A percentile compares a stretch with the other conserved stretches of the same genome.
These are phyloP conservation scores for Callopanchax toddi DNA, from an alignment of 2,113 vertebrate genomes.

Conservation along the genomic window DNA sequence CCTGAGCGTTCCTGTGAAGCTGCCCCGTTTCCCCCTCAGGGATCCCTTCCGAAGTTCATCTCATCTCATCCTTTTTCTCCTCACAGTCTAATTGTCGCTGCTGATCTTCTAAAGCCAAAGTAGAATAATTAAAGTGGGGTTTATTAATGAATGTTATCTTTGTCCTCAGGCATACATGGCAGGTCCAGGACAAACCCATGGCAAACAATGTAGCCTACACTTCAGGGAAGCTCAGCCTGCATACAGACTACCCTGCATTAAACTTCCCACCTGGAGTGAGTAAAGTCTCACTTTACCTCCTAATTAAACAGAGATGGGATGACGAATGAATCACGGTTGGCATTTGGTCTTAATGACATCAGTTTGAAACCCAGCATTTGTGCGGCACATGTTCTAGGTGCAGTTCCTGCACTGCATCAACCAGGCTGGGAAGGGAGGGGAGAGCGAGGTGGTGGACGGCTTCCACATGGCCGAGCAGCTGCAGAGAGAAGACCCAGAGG, in stretches of 20 bases:
- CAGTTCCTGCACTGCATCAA: slow-evolving; percentile 93
- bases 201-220: slow-evolving; percentile 97
- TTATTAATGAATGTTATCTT: slow-evolving; percentile 40
- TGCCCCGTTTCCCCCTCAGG: slow-evolving; percentile 28
- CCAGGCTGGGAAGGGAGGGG: slow-evolving; percentile 86
- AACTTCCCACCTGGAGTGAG: slow-evolving; percentile 93
- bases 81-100: slow-evolving; percentile 23
- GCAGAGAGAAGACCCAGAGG: slow-evolving; percentile 83
- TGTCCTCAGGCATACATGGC: slow-evolving; percentile 90
- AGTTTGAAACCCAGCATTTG: slow-evolving; percentile 20
- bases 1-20: slow-evolving; percentile 35
- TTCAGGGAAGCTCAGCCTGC: slow-evolving; percentile 86
- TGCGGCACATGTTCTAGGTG: slow-evolving; percentile 76
- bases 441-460: slow-evolving; percentile 90
- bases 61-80: slow-evolving; percentile 40
- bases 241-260: slow-evolving; percentile 93
- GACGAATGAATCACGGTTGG: background rate
- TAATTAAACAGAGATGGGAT: background rate
- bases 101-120: slow-evolving; percentile 41
- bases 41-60: slow-evolving; percentile 35
- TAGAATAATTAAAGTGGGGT: slow-evolving; percentile 30
- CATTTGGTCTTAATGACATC: background rate
- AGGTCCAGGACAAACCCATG: slow-evolving; percentile 91
- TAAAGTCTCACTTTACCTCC: background rate
- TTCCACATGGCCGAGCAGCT: slow-evolving; percentile 85